Base-by-base conservation (phyloP, 1,140 invertebrate genomes). In the Drosophila eugracilis region DNA sequence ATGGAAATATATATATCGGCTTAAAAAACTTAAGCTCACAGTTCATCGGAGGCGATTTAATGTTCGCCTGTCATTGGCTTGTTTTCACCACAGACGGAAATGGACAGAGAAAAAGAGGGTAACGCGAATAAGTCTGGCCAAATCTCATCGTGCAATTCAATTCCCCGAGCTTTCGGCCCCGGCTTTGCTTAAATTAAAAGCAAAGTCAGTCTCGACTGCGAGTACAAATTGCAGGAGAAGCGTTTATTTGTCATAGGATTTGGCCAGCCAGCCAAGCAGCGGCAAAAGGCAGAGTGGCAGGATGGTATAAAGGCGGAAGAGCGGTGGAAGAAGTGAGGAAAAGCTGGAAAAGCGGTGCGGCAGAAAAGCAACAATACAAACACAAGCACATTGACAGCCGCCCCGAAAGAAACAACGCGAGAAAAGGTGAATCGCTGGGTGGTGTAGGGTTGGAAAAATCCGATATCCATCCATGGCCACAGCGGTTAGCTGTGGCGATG, bases 161-260 rank as follows among this genome's bases (percentile, higher is more conserved):
- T 65, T 83, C 58, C 44, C 62, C 26, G 62, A 67, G 39, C 59
- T 65, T 34, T 39, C 15, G 50, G 28, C 14, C 14, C 28, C 36
- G 36, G 71, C 48, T 73, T 76, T 73, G 75, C 73, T 85, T 86
- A 86, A 86, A 86, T 85, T 70, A 86, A 86, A 86, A 86, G 74
- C 77, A 85, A 85, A 85, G 81, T 58, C 75, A 34, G 60, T 67
- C 60, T 67, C 58, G 72, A 60, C 71, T 62, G 44, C 53, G 70
- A 59, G 54, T 57, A 67, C 81, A 86, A 85, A 86, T 86, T 74
- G 80, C 62, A 62, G 73, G 62, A 74, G 73, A 86, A 80, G 77
- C 81, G 81, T 86, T 86, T 85, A 86, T 85, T 85, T 85, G 81
- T 66, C 73, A 86, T 77, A 73, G 81, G 81, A 85, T 86, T 85